Base-by-base conservation (phyloP, 35 echinoderm and acorn worm genomes). In the Apostichopus parvimensis region DNA sequence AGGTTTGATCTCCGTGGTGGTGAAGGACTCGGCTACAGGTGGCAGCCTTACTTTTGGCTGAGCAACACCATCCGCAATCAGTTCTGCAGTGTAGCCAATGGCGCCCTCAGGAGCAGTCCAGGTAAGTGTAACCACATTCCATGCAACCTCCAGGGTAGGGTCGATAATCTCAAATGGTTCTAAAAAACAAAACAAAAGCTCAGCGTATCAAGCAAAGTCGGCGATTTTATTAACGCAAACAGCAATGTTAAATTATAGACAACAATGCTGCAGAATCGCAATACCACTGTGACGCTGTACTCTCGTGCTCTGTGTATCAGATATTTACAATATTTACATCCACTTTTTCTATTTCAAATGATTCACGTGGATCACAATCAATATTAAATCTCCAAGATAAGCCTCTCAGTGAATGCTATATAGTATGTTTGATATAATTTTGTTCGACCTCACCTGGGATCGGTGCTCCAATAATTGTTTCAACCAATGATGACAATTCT, bases 61-160 rank as follows among this genome's bases (percentile, higher is more conserved):
- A 1, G 5, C 14, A 21, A 56, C 81, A 8, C 57, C 81, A 13
- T 56, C 54, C 21, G 81, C n/a, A 5, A 84, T 60, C 53, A 84
- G 0, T 8, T n/a, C 21, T n/a, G 81, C 81, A n/a, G 56, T 84
- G 56, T 58, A 84, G 5, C 81, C 81, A 59, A 84, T 84, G 8
- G 24, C 81, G 10, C 81, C 81, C 81, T 84, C 55, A 17, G 81
- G 81, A 59, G 56, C 11, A 6, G 81, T 84, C 81, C 81, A 84
- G 8, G 54, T 58, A 21, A 84, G 14, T 57, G 28, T 84, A 8
- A 59, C 81, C 56, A 59, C 81, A 58, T 84, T 84, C 81, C 81
- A 84, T 4, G 53, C n/a, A 13, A 84, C 54, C 18, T 54, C 53
- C 0, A 84, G 12, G 15, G 7, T 25, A 1, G 81, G 81, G 6